A percentile compares a stretch with the other conserved stretches of the same genome.
These are phyloP conservation scores for Eurystomus glaucurus DNA, from an alignment of 2,797 vertebrate genomes.

Conservation along the genomic window DNA sequence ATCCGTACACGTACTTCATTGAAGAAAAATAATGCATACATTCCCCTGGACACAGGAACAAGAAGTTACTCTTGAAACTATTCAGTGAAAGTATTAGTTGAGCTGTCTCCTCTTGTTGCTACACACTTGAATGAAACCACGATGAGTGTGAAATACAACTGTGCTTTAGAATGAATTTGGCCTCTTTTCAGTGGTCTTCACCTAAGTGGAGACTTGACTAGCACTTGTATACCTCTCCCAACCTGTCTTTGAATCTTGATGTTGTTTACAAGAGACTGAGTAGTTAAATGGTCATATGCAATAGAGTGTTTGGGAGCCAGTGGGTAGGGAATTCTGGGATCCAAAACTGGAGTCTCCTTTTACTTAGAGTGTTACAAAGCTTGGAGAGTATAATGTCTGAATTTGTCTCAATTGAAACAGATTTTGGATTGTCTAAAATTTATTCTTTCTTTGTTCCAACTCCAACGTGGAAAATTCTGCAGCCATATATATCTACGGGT, in stretches of 20 bases:
- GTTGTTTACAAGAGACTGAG: neutral
- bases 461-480: neutral
- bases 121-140: neutral
- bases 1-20: neutral
- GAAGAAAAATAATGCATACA: neutral
- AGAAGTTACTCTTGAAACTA: neutral
- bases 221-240: neutral
- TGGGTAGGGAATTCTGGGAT: neutral
- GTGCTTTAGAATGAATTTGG: neutral
- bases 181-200: neutral
- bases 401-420: neutral
- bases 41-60: neutral
- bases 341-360: rapidly evolving
- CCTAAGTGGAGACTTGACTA: neutral
- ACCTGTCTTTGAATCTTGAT: neutral
- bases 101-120: neutral
- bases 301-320: neutral
- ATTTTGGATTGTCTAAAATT: neutral
- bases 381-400: neutral
- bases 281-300: neutral
- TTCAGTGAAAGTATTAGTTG: neutral
- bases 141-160: neutral
- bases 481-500: neutral
- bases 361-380: neutral
- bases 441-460: neutral